Percentiles rank a stretch among this genome's conserved stretches.
These are phyloP conservation scores for Homarus gammarus DNA, from an alignment of 2,888 invertebrate species.

Conservation along the genomic window DNA sequence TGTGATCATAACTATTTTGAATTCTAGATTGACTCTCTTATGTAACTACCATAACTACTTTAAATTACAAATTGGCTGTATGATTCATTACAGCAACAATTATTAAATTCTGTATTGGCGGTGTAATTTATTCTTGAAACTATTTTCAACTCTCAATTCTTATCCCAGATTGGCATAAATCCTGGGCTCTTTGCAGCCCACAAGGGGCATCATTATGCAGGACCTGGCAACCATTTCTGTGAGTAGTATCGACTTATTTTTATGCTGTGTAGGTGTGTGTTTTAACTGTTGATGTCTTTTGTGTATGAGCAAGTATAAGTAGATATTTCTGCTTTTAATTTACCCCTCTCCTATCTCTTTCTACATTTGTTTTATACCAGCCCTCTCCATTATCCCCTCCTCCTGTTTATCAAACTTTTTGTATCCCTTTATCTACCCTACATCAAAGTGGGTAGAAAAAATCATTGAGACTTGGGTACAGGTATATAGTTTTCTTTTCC, in stretches of 20 bases:
- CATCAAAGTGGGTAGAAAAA: too few species aligned
- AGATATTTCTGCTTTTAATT: neutral
- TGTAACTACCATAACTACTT: too few species aligned
- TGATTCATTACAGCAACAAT: too few species aligned
- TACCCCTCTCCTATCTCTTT: neutral
- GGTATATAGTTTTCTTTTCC: too few species aligned
- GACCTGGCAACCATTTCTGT: constrained; percentile 99
- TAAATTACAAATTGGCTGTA: too few species aligned
- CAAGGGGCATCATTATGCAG: constrained; percentile 99
- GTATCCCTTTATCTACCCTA: too few species aligned
- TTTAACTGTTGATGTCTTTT: neutral
- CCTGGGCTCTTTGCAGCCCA: constrained; percentile 98
- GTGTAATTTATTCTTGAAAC: too few species aligned
- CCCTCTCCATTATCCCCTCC: neutral
- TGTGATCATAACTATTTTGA: too few species aligned
- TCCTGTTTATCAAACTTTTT: neutral
- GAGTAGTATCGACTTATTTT: constrained; percentile 79
- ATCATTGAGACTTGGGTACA: too few species aligned
- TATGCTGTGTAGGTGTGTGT: neutral
- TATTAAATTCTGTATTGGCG: too few species aligned
- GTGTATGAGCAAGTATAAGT: neutral
- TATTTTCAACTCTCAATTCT: constrained; percentile 22
- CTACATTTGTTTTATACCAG: neutral
- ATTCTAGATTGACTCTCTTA: too few species aligned
- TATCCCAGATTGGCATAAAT: constrained; percentile 95